Conservation (phyloP, 2,113 vertebrate species). For the Nicator chloris region DNA sequence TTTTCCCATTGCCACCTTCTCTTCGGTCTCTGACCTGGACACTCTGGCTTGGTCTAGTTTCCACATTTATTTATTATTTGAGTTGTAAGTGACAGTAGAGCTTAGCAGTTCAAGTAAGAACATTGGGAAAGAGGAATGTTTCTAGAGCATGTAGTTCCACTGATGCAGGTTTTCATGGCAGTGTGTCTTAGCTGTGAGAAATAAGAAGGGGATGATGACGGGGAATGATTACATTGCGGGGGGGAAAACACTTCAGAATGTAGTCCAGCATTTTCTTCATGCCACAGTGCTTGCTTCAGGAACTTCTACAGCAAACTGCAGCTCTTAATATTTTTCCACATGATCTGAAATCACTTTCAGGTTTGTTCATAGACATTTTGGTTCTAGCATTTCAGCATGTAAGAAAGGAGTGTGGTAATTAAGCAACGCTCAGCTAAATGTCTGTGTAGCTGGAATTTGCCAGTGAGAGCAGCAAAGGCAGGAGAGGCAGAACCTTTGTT, state of each 20-base stretch:
- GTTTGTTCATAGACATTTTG: not conserved
- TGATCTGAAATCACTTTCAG: not conserved
- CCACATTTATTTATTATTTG: not conserved
- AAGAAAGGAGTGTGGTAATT: not conserved
- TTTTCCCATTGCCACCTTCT: not conserved
- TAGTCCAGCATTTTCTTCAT: not conserved
- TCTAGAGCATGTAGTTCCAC: not conserved
- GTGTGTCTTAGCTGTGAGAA: not conserved
- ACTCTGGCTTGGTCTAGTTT: not conserved
- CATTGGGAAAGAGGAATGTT: not conserved
- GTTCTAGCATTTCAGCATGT: not conserved
- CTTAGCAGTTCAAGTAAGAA: not conserved
- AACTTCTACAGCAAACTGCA: not conserved
- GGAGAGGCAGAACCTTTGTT: not conserved
- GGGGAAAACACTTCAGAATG: not conserved
- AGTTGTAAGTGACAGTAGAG: not conserved
- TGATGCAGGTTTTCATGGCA: not conserved
- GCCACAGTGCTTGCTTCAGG: not conserved
- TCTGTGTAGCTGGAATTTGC: not conserved
- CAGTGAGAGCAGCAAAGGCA: not conserved
- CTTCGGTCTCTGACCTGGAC: not conserved
- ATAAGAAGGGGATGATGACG: not conserved
- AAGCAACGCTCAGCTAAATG: not conserved
- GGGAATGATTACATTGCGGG: fast-evolving
- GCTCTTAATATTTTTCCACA: not conserved